phyloP scores from a whole-genome alignment of 2,888 invertebrate genomes.

The Ceratothoa steindachneri region DNA sequence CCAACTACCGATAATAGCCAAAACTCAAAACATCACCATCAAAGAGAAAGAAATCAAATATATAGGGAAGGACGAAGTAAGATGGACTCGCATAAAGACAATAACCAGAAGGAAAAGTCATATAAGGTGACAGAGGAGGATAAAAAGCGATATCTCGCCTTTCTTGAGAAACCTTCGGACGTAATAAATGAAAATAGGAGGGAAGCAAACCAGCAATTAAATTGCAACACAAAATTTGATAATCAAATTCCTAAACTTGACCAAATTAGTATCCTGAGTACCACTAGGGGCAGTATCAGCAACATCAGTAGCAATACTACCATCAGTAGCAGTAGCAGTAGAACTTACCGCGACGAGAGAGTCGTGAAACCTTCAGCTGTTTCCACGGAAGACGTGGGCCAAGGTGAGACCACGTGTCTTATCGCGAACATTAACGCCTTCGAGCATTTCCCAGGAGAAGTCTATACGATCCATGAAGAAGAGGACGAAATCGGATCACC shows the following conservation, averaged over 20 bases:
- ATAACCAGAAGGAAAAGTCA: constrained; percentile 4
- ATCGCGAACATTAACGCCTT: constrained; percentile 29
- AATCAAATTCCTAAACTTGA: background rate
- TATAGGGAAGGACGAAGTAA: background rate
- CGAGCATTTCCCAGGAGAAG: constrained; percentile 54
- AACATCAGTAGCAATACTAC: too few relatives aligned
- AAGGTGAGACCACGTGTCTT: background rate
- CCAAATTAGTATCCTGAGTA: too few relatives aligned
- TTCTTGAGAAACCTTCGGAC: constrained; percentile 31
- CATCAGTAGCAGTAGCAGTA: too few relatives aligned
- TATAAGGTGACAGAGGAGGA: constrained; percentile 41
- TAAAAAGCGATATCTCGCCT: constrained; percentile 36
- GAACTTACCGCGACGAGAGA: background rate
- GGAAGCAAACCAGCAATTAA: background rate
- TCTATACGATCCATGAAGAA: constrained; percentile 58
- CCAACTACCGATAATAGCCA: background rate
- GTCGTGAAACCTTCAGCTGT: background rate
- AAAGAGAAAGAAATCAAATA: background rate
- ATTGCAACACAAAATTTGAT: background rate
- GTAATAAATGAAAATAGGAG: background rate
- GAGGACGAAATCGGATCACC: constrained; percentile 56
- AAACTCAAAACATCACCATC: background rate
- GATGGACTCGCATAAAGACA: background rate
- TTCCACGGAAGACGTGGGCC: background rate
- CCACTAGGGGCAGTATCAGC: too few relatives aligned